Base-by-base conservation (phyloP, 2,888 invertebrate species). In the Coelopa pilipes region DNA sequence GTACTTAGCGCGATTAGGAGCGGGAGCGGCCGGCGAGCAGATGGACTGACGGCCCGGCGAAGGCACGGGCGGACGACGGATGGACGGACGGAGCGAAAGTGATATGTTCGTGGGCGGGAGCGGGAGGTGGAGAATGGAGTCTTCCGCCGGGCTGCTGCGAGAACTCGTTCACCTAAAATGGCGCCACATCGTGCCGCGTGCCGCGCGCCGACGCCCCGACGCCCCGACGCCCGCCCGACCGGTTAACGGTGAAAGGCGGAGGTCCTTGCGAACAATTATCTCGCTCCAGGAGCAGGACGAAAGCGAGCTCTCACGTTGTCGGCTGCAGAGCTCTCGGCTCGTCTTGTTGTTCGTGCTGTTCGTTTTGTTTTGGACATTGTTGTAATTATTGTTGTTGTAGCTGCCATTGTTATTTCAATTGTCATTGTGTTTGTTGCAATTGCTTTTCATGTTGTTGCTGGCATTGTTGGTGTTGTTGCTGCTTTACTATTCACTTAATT, bases 1-100 rank as follows among this genome's bases (percentile, higher is more conserved):
- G 24, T 46, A 63, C 63, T 63, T 63, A 24, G 63, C 63, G 34
- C 5, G 63, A 63, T 63, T 63, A 63, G 63, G n/a, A 63, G 57
- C 10, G n/a, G 17, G 15, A 55, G 17, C 57, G 21, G n/a, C 34
- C 34, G 34, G 34, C 34, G 34, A 7, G 2, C 34, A 7, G 34
- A 34, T 2, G 34, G 34, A 34, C 4, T n/a, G n/a, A n/a, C n/a
- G n/a, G n/a, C n/a, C n/a, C n/a, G n/a, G n/a, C n/a, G n/a, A n/a
- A n/a, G n/a, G 57, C 10, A 57, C 1, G 15, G 17, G 17, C 57
- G 21, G n/a, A 2, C 34, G 34, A 7, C 34, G 34, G 34, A 4
- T 7, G 34, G 34, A 34, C 4, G 34, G 34, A 34, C 4, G 34
- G 34, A 34, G 34, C 2, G 34, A 34, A 34, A 34, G 34, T 34